A percentile compares a stretch with the other conserved stretches of the same genome.
These are phyloP conservation scores for Tapirus terrestris DNA, from an alignment of 2,113 vertebrate species.

Conservation along the genomic window DNA sequence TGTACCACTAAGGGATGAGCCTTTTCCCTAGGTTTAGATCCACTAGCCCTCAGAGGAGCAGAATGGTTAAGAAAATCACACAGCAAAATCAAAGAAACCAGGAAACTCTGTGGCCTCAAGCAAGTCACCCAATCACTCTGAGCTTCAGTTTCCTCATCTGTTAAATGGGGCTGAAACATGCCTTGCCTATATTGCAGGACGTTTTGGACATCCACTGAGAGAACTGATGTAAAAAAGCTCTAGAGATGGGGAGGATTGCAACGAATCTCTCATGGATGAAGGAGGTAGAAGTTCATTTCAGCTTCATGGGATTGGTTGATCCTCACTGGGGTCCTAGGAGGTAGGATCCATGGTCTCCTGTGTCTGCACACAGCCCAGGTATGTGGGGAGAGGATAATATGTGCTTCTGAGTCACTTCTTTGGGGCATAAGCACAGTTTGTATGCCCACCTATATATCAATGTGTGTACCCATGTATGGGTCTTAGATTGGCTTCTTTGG, in stretches of 20 bases:
- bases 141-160: slow-evolving; percentile 1
- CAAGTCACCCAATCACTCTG: background rate
- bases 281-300: background rate
- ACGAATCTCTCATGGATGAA: background rate
- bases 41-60: background rate
- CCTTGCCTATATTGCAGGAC: background rate
- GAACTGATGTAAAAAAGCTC: background rate
- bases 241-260: background rate
- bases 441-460: background rate
- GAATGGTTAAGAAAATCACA: background rate
- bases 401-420: background rate
- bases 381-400: background rate
- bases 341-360: background rate
- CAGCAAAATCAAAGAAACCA: background rate
- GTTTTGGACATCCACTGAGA: background rate
- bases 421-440: background rate
- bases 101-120: background rate
- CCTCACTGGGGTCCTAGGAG: background rate
- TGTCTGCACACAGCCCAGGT: background rate
- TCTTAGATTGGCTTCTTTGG: background rate
- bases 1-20: background rate
- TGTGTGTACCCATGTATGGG: background rate
- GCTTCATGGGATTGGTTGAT: background rate
- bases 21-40: background rate
- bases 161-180: background rate